Base-by-base conservation (phyloP, 2,888 invertebrate genomes). In the Onthophagus sagittarius region DNA sequence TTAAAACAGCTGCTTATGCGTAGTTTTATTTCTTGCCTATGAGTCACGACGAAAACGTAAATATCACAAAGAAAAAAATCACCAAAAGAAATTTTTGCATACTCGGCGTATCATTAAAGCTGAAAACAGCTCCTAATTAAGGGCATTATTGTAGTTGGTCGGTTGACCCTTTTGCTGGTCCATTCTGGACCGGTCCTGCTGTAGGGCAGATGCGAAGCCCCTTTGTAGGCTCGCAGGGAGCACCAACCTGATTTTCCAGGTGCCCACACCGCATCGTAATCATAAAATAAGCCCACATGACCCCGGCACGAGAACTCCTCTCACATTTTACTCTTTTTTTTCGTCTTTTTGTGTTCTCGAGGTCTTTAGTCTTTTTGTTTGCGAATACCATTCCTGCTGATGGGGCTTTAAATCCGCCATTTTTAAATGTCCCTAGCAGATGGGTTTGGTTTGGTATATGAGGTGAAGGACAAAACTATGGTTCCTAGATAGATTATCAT, bases 191-290 rank as follows among this genome's bases (percentile, higher is more conserved):
- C 39, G 39, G 39, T 53, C 39, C 39, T 53, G 39, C 39, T 53
- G 39, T 53, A 53, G 39, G 39, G 11, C 39, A 53, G 39, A 53
- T 53, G 39, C 39, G 9, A 11, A 53, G 7, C 11, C 11, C 39
- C 11, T 67, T 67, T 67, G 31, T 9, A 64, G 23, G 67, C 67
- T 32, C 15, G 67, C 67, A 67, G 31, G 67, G 67, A 15, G 31
- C 67, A 67, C 67, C 67, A 67, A 67, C 67, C 67, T 67, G 67
- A 67, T 67, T 67, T 67, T 31, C 67, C 67, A 67, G 67, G 67
- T 67, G 67, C 67, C n/a, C 67, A 23, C 39, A 53, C 39, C 39
- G 39, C 39, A 9, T 11, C 39, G 39, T 53, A 53, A 53, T 53
- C 7, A 53, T 4, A 67, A 31, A 32, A 67, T 31, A n/a, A n/a